These are phyloP conservation scores for Myrmecophaga tridactyla DNA, from an alignment of 2,113 vertebrate genomes.

Conservation along the genomic window DNA sequence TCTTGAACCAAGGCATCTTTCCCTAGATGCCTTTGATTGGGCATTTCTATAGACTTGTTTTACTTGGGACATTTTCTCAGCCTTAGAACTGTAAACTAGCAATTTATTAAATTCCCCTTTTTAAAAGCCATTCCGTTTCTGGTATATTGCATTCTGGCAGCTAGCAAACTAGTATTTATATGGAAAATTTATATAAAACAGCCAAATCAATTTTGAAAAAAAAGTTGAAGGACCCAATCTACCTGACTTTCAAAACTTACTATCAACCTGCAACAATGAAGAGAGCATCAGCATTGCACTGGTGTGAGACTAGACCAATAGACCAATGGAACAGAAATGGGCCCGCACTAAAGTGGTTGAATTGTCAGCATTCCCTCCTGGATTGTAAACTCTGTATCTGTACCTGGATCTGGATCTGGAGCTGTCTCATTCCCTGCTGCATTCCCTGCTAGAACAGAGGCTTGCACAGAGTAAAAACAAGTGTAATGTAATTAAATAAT, in stretches of 20 bases:
- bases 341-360: background rate
- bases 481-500: background rate
- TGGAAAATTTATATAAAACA: no score
- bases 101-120: no score
- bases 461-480: background rate
- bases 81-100: no score
- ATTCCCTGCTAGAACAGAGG: background rate
- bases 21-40: no score
- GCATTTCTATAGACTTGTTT: no score
- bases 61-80: no score
- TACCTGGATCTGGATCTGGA: background rate
- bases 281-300: background rate
- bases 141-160: no score
- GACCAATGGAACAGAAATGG: background rate
- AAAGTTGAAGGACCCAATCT: no score
- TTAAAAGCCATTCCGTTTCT: no score
- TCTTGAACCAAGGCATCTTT: no score
- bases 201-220: no score
- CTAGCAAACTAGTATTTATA: no score
- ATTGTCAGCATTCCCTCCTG: background rate
- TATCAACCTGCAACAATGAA: background rate
- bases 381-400: background rate
- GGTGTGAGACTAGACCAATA: background rate
- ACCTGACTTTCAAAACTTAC: constrained; percentile 6
- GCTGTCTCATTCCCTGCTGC: background rate